Evolutionary conservation across 2,888 invertebrate species (phyloP).

Genomic region (Pristionchus exspectatus): DNA sequence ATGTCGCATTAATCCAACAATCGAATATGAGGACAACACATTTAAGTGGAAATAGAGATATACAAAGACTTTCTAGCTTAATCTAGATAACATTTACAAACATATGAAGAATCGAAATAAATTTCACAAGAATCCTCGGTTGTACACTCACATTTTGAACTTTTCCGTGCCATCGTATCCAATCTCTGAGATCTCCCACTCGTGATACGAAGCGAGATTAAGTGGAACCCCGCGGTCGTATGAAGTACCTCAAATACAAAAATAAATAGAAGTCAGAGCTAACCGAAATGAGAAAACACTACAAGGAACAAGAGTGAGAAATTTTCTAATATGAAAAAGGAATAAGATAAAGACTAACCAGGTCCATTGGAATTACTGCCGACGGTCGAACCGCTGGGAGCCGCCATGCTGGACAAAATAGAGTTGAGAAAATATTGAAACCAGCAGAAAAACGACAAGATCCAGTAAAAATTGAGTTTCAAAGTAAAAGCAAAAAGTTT

Average conservation of each 20-base stretch:
- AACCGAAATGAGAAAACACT: not conserved
- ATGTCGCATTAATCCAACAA: not conserved
- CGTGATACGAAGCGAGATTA: constrained; percentile 62
- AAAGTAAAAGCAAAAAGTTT: not conserved
- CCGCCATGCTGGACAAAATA: constrained; percentile 1
- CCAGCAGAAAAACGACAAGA: not conserved
- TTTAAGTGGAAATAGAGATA: no score
- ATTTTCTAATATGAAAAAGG: not conserved
- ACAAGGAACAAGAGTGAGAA: not conserved
- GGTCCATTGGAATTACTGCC: constrained; percentile 6
- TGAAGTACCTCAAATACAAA: constrained; percentile 11
- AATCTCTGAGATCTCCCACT: constrained; percentile 76
- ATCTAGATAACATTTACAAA: no score
- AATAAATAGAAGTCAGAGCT: not conserved
- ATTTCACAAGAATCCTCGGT: not conserved
- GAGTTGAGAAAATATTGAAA: not conserved
- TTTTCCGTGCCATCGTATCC: constrained; percentile 75
- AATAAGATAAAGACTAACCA: not conserved
- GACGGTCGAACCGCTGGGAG: not conserved
- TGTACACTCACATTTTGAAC: constrained; percentile 64
- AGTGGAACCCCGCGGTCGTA: constrained; percentile 61
- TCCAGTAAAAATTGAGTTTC: not conserved
- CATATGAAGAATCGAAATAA: no score
- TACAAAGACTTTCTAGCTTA: no score
- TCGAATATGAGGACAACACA: no score